Base-by-base conservation (phyloP, 2,888 invertebrate genomes). In the Fragum whitleyi region DNA sequence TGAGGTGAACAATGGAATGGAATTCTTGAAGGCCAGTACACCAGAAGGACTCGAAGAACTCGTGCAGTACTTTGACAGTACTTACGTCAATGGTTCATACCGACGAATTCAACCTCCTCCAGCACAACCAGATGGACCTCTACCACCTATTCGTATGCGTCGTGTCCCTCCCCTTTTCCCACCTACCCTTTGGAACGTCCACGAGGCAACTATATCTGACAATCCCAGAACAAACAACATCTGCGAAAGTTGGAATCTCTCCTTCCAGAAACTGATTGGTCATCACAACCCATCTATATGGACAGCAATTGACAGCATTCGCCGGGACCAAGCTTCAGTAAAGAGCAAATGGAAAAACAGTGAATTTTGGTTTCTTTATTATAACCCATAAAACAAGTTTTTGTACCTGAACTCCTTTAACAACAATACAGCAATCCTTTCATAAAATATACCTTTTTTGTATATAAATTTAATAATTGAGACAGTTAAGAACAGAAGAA, bases 251-350 rank as follows among this genome's bases (percentile, higher is more conserved):
- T n/a, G n/a, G n/a, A n/a, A n/a, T n/a, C n/a, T n/a, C n/a, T n/a
- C n/a, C n/a, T n/a, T n/a, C 53, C 51, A 70, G 53, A 26, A 53
- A 21, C 70, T 70, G 29, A 53, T 28, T 21, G 51, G 70, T 26
- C n/a, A n/a, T n/a, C 28, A 42, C 21, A 47, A 70, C 53, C 53
- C 70, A 47, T 53, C 51, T 28, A 70, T n/a, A n/a, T n/a, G n/a
- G n/a, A n/a, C n/a, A n/a, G n/a, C n/a, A n/a, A n/a, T n/a, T n/a
- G n/a, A n/a, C 26, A 16, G 53, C 32, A 53, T 70, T 23, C 19
- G 14, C 16, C 39, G 23, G n/a, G 70, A 71, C 36, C 39, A 23
- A 39, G 65, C 65, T 23, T 7, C 23, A n/a, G n/a, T n/a, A n/a
- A n/a, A n/a, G n/a, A n/a, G n/a, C n/a, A n/a, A n/a, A n/a, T n/a